Percentiles rank a stretch among this genome's conserved stretches.
phyloP scores from a whole-genome alignment of 2,888 invertebrate genomes.

The Dasypogon diadema region DNA sequence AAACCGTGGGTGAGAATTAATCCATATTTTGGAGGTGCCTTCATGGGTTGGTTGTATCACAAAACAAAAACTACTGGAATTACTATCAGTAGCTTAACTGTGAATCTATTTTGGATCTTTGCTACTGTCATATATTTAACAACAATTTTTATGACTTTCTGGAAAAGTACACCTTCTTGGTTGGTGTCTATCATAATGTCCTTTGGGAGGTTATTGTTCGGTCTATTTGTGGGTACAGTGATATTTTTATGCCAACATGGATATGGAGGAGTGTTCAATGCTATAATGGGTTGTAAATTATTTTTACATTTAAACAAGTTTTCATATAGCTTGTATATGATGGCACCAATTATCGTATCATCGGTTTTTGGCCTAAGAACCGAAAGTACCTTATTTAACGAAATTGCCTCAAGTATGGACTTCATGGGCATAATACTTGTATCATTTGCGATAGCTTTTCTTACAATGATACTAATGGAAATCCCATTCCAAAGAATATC shows the following conservation, averaged over 20 bases:
- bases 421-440: conserved; percentile 59
- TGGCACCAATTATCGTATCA: conserved; percentile 62
- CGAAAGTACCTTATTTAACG: conserved; percentile 61
- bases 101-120: conserved; percentile 60
- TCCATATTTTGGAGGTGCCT: conserved; percentile 62
- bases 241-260: conserved; percentile 61
- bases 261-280: conserved; percentile 60
- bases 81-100: conserved; percentile 46
- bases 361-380: conserved; percentile 60
- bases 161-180: conserved; percentile 61
- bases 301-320: conserved; percentile 63
- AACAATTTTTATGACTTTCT: conserved; percentile 63
- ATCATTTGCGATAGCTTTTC: conserved; percentile 57
- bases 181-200: conserved; percentile 62
- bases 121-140: conserved; percentile 58
- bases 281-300: conserved; percentile 59
- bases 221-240: conserved; percentile 61
- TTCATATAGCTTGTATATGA: conserved; percentile 63
- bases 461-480: conserved; percentile 60
- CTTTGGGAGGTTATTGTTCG: conserved; percentile 62
- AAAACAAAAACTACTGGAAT: conserved; percentile 52
- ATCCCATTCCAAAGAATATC: conserved; percentile 61
- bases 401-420: conserved; percentile 60
- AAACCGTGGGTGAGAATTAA: conserved; percentile 63
- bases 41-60: conserved; percentile 61